These are phyloP conservation scores for Nicator chloris DNA, from an alignment of 2,113 vertebrate genomes.

Conservation along the genomic window DNA sequence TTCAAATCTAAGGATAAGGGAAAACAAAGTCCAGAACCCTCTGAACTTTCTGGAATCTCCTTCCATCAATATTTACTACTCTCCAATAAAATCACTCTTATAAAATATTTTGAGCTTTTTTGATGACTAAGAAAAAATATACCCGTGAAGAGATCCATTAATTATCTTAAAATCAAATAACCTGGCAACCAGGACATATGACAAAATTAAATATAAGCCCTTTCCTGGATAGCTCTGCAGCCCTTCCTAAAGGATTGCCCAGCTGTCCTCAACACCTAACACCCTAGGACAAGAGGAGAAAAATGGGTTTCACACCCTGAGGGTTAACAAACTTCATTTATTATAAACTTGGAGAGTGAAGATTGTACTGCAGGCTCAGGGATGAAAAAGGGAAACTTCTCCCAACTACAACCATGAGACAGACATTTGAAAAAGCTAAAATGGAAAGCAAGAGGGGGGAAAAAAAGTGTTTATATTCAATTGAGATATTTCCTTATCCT, in stretches of 20 bases:
- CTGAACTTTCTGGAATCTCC: neutral
- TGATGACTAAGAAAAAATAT: constrained; percentile 31
- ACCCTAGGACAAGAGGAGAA: neutral
- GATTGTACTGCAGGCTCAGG: neutral
- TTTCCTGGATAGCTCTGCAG: neutral
- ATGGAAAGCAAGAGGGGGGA: neutral
- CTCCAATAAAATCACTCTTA: constrained; percentile 14
- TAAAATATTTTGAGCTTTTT: constrained; percentile 42
- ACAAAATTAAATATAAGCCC: constrained; percentile 20
- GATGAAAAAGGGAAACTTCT: neutral
- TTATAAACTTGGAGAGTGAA: neutral
- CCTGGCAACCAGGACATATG: neutral
- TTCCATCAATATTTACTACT: constrained; percentile 3
- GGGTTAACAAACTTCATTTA: constrained; percentile 45
- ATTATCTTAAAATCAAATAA: constrained; percentile 48
- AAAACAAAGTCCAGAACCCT: neutral
- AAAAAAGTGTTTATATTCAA: neutral
- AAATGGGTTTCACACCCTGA: constrained; percentile 15
- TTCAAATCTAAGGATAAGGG: neutral
- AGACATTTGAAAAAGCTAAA: neutral
- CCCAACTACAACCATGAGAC: neutral
- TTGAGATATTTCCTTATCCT: constrained; percentile 18
- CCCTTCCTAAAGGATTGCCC: neutral
- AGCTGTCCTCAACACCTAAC: neutral
- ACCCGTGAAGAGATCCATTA: constrained; percentile 10